Conservation (phyloP, 1,140 invertebrate species). For the Saccostrea cuccullata region DNA sequence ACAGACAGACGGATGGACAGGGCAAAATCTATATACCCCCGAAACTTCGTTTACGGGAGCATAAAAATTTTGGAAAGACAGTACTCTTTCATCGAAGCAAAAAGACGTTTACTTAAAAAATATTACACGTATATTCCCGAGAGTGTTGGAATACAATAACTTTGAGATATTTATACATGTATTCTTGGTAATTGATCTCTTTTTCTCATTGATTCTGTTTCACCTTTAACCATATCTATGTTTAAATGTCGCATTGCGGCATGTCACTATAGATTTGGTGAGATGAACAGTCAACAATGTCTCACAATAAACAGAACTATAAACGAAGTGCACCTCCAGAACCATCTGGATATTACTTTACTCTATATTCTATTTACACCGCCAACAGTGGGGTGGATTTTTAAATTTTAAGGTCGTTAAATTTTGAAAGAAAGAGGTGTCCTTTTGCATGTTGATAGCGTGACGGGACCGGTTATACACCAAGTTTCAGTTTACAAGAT, state of each 20-base stretch:
- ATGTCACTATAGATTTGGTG: neutral
- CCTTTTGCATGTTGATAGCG: neutral
- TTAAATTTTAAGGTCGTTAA: neutral
- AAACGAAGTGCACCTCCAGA: neutral
- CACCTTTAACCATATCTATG: neutral
- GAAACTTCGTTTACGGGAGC: too few species aligned
- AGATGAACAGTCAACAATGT: neutral
- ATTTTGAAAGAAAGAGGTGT: neutral
- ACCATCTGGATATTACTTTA: neutral
- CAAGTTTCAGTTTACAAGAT: neutral
- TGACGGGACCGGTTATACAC: neutral
- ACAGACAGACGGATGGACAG: too few species aligned
- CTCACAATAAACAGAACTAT: neutral
- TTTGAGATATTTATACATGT: neutral
- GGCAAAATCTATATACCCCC: too few species aligned
- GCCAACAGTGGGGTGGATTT: neutral
- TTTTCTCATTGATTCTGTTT: neutral
- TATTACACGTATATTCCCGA: too few species aligned
- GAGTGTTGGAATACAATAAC: neutral
- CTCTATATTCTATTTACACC: neutral
- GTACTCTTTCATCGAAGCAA: too few species aligned
- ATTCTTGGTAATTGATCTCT: neutral
- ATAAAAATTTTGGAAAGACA: too few species aligned
- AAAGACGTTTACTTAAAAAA: too few species aligned
- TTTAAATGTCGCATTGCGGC: conserved; percentile 25